Base-by-base conservation (phyloP, 2,888 invertebrate genomes). In the Iselma pallidipennis region DNA sequence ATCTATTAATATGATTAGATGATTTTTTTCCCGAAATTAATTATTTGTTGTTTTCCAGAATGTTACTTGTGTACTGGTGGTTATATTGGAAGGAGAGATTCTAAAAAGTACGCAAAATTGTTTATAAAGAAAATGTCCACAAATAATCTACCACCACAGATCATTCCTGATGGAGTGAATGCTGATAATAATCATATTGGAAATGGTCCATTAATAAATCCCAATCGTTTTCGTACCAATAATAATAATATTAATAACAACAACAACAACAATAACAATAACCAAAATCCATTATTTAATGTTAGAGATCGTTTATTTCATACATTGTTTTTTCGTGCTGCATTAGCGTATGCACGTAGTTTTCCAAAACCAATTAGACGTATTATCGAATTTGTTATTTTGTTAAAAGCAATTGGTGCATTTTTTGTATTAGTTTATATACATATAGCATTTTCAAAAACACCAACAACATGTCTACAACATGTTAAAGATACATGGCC, bases 371-470 rank as follows among this genome's bases (percentile, higher is more conserved):
- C 91, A 65, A 86, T 92, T 45, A 83, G 95, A 75, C 85, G 94
- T 77, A 86, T 94, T 73, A 87, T 96, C 76, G 96, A 95, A 82
- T 94, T 93, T 82, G 83, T 91, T 61, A 87, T 94, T 67, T 84
- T 95, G 62, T 81, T 94, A 48, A 92, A 92, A 86, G 94, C 94
- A 2, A 81, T 95, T 68, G 78, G 89, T 56, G 94, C 96, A 56
- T 92, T 99, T 82, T 92, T 94, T 77, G 91, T 96, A 53, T 85
- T 98, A 74, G 91, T 94, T 51, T 98, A 98, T 80, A 95, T 99
- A 76, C 99, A 99, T 79, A 88, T 95, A 79, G 92, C 93, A 66
- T 97, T 98, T 82, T 94, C 96, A 49, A 89, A 94, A 76, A 89
- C 94, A 64, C 96, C 98, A 6, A 93, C 95, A 57, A 95, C 95